Base-by-base conservation (phyloP, 2,113 vertebrate genomes). In the Eclectus roratus region DNA sequence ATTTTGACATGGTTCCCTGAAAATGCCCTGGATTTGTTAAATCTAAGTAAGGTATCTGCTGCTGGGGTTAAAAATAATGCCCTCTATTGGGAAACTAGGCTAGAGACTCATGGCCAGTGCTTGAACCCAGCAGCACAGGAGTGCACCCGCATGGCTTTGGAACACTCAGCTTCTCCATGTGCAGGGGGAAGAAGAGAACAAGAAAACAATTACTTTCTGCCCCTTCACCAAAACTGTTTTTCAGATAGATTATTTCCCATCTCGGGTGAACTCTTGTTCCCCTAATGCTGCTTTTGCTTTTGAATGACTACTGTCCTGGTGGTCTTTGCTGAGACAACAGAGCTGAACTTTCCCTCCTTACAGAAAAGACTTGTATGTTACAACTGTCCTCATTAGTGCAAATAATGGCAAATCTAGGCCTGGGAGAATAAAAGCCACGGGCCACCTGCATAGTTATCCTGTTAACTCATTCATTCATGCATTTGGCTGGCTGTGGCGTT, bases 391-490 rank as follows among this genome's bases (percentile, higher is more conserved):
- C 92, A 96, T 97, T 96, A 97, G 96, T 93, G 94, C 82, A 93
- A 92, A 91, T 84, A 95, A 91, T 92, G 86, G 89, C 86, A 85
- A 89, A 91, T 91, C 65, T 53, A 86, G 80, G 91, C 83, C 94
- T 91, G 93, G 91, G 91, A 91, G 93, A 96, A 88, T 47, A 55
- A 96, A 96, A 94, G 83, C 85, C 91, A 94, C 2, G 8, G 95
- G 91, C 94, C 95, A 96, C 96, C 97, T 97, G 94, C 95, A 64
- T 94, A 90, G 94, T 97, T 95, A 95, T 52, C 88, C 66, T 95
- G 91, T 87, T 95, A 91, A 87, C 77, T 96, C 95, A 96, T 68
- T 97, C 95, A 95, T 93, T 97, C 95, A 95, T 95, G 91, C 85
- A 68, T 93, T 95, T 93, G 91, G 85, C 89, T 82, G 85, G 85